Base-by-base conservation (phyloP, 2,888 invertebrate species). In the Candidula unifasciata region DNA sequence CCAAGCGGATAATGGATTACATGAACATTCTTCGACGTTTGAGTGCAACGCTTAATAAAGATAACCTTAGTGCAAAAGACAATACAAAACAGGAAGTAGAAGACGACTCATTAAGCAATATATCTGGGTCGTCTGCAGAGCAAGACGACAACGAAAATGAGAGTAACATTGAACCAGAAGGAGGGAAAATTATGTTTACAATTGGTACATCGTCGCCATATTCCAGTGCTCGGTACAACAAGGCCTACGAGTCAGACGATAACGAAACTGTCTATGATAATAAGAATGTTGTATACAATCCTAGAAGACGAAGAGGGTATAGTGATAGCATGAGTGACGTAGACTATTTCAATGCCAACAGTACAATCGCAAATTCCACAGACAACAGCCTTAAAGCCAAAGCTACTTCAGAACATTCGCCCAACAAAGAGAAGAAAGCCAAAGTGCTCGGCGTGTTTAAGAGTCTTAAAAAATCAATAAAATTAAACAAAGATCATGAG, bases 31-130 rank as follows among this genome's bases (percentile, higher is more conserved):
- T 74, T 54, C 54, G 74, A 30, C 74, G 74, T 54, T 74, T 74
- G 54, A 74, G 74, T 74, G 74, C 52, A 54, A 74, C 27, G 13
- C 54, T 74, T 74, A 74, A 54, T 21, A 74, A 74, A 74, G 54
- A 74, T 13, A 54, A 30, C 54, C 27, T 54, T 13, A 18, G 54
- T 30, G 3, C 5, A 54, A 52, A 30, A 5, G 3, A 21, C 30
- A 54, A 30, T 18, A 6, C 37, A 30, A 2, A 44, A 52, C 13
- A n/a, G 1, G 54, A 74, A 54, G 30, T 33, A 2, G 74, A 54
- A 21, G 30, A 74, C 21, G 54, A 52, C 18, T 52, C 44, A n/a
- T 30, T 54, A 54, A 30, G 30, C 6, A 54, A 74, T 3, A 30
- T 54, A 33, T 74, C 74, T 27, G 1, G 3, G 18, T 74, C 74